A percentile compares a stretch with the other conserved stretches of the same genome.
Conservation (phyloP, 2,113 vertebrate species). For the Elgaria multicarinata region DNA sequence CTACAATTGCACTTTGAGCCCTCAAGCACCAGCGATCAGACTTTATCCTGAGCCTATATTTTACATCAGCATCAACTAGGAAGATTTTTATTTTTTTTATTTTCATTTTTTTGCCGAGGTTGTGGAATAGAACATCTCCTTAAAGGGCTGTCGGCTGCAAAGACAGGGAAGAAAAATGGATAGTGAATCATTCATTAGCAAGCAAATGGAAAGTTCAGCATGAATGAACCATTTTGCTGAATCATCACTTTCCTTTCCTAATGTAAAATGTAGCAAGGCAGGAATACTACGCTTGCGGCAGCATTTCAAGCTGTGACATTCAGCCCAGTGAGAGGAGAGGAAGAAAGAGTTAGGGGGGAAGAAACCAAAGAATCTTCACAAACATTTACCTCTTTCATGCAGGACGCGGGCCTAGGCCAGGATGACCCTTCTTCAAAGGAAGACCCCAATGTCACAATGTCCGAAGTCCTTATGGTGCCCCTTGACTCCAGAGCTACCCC, state of each 20-base stretch:
- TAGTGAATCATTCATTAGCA: neutral
- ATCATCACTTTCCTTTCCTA: neutral
- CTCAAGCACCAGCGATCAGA: neutral
- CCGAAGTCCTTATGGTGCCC: no score
- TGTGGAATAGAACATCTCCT: neutral
- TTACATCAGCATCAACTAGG: neutral
- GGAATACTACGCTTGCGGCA: neutral
- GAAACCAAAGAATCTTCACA: neutral
- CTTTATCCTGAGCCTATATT: neutral
- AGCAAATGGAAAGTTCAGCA: constrained; percentile 6
- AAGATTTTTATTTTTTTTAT: neutral
- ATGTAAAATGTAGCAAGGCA: neutral
- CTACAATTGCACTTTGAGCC: neutral
- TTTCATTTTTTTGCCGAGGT: neutral
- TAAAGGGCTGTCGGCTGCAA: neutral
- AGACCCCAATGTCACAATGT: no score
- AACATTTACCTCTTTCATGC: neutral
- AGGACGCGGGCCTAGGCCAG: no score
- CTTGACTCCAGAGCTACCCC: no score
- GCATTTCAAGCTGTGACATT: neutral
- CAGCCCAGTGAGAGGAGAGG: neutral
- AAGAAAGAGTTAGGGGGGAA: no score
- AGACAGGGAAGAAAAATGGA: neutral
- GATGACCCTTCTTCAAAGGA: no score
- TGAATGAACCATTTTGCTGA: constrained; percentile 14